Conservation (phyloP, 2,888 invertebrate genomes). For the Acholoe squamosa region DNA sequence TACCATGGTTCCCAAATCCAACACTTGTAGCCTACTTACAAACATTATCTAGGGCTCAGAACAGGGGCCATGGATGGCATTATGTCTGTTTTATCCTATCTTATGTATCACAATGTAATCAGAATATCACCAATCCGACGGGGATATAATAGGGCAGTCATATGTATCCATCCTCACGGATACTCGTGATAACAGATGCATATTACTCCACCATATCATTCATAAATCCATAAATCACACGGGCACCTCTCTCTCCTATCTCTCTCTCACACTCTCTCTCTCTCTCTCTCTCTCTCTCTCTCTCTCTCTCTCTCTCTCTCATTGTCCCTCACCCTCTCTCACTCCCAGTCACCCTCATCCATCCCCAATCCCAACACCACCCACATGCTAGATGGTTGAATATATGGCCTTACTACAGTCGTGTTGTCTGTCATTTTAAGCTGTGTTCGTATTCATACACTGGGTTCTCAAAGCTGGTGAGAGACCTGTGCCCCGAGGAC, state of each 20-base stretch:
- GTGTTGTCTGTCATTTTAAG: slow-evolving; percentile 63
- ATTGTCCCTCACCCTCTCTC: no score
- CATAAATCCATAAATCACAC: no score
- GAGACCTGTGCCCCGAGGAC: slow-evolving; percentile 60
- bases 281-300: no score
- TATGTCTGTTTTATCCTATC: background rate
- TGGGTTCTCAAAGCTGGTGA: slow-evolving; percentile 68
- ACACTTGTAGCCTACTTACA: no score
- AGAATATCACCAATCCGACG: background rate
- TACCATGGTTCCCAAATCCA: no score
- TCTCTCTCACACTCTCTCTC: no score
- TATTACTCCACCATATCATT: no score
- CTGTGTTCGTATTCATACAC: slow-evolving; percentile 67
- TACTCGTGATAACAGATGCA: background rate
- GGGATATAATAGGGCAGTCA: background rate
- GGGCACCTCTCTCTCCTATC: no score
- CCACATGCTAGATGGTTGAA: background rate
- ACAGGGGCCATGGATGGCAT: background rate
- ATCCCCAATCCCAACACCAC: background rate
- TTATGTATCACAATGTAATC: slow-evolving; percentile 20
- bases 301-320: no score
- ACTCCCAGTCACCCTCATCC: no score
- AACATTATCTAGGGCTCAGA: no score
- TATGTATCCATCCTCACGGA: background rate
- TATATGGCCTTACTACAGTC: slow-evolving; percentile 14